Evolutionary conservation across 2,797 vertebrate genomes (phyloP), one percentile per base, ranked within the genome.

Genomic region (Enteromius paludinosus): DNA sequence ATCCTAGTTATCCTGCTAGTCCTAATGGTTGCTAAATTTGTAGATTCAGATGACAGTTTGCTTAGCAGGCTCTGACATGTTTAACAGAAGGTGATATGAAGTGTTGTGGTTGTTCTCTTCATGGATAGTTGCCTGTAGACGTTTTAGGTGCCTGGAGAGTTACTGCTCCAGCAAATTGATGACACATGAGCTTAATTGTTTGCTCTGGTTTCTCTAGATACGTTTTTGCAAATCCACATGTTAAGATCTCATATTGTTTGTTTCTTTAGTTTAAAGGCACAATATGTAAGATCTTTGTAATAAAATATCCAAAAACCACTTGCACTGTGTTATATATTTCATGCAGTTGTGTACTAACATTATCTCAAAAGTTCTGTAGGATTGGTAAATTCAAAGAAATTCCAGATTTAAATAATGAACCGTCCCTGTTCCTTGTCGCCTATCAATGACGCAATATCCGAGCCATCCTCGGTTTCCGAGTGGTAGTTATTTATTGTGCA

Each of bases 21-120:
- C 38, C 69, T 33, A 71, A 80, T 77, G 1, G 72, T 76, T 79
- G 4, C 79, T 72, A 33, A 54, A 30, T 65, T 56, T 9, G 25
- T 23, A 30, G 68, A 33, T 84, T 78, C 87, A 79, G 84, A 82
- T 20, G 6, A 54, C 69, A 84, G 78, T 86, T 86, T 89, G 77
- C 71, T 88, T 68, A 64, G 62, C n/a, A 2, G 52, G 45, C 30
- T 83, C 71, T 30, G 78, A 43, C 62, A 33, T 20, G 62, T 33
- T 69, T n/a, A 47, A 52, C 28, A 70, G 20, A 52, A 33, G 56
- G 87, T 79, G 23, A 82, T 78, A 81, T 85, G 70, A 86, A 59
- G 33, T 47, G 59, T 28, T 87, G 81, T 54, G 11, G 17, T 28
- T 33, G 80, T 49, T 66, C 23, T 33, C 15, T 38, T 70, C 59